Conservation (phyloP, 2,113 vertebrate species). For the Eclectus roratus region DNA sequence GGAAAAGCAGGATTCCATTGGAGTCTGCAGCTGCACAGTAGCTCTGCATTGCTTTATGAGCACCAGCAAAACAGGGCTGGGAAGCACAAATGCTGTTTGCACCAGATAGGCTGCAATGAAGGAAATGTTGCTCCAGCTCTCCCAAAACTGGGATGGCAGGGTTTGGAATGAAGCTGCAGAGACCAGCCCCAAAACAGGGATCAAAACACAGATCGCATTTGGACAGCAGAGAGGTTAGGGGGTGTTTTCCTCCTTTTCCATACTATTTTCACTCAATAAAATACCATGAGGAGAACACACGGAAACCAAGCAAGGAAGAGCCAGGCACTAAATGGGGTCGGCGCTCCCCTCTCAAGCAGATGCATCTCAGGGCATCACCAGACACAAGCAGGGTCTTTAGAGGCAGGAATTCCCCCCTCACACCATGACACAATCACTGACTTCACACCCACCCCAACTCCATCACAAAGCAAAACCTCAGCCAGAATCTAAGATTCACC, state of each 20-base stretch:
- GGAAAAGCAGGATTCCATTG: background rate
- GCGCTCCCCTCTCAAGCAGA: background rate
- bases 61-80: background rate
- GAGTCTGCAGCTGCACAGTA: background rate
- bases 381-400: accelerated
- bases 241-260: background rate
- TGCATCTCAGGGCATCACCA: background rate
- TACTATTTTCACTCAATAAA: background rate
- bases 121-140: background rate
- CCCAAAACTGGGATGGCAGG: accelerated
- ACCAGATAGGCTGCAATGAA: accelerated
- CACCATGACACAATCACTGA: too few species aligned
- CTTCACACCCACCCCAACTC: background rate
- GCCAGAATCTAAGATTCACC: background rate
- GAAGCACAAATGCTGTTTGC: accelerated
- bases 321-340: accelerated
- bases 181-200: accelerated
- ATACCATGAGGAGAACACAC: accelerated
- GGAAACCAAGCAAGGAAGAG: background rate
- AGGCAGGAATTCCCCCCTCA: background rate
- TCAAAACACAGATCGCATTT: background rate
- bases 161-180: background rate
- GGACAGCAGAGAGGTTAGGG: background rate
- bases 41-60: background rate
- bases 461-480: background rate